Percentiles rank a stretch among this genome's conserved stretches.
These are phyloP conservation scores for Conus ventricosus DNA, from an alignment of 1,140 invertebrate species.

Conservation along the genomic window DNA sequence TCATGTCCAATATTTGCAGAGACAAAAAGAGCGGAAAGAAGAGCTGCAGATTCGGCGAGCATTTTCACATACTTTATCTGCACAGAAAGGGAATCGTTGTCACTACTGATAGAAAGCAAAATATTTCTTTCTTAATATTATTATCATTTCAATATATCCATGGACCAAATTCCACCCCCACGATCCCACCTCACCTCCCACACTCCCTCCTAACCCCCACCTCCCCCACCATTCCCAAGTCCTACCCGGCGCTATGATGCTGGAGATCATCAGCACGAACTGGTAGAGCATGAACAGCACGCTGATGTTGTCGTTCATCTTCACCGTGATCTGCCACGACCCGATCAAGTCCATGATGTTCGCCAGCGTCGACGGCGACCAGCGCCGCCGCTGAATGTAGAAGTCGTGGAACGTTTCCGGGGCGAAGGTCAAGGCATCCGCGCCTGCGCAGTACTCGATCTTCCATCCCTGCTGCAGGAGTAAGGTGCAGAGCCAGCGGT, in stretches of 20 bases:
- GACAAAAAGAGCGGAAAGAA: no score
- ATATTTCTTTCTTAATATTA: no score
- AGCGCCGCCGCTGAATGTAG: slow-evolving; percentile 78
- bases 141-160: no score
- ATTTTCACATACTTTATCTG: no score
- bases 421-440: slow-evolving; percentile 81
- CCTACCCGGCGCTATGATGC: slow-evolving; percentile 85
- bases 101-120: no score
- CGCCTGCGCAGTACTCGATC: slow-evolving; percentile 82
- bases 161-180: no score
- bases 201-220: not conserved
- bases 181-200: not conserved
- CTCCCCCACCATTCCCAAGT: not conserved
- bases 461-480: slow-evolving; percentile 81
- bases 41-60: no score
- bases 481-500: slow-evolving; percentile 79
- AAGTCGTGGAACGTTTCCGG: slow-evolving; percentile 78
- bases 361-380: slow-evolving; percentile 82
- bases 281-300: slow-evolving; percentile 78
- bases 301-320: slow-evolving; percentile 81
- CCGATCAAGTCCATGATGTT: slow-evolving; percentile 81
- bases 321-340: slow-evolving; percentile 78
- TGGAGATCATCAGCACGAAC: slow-evolving; percentile 87
- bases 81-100: no score
- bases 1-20: no score